Conservation (phyloP, 2,888 invertebrate genomes). For the Gari tellinella region DNA sequence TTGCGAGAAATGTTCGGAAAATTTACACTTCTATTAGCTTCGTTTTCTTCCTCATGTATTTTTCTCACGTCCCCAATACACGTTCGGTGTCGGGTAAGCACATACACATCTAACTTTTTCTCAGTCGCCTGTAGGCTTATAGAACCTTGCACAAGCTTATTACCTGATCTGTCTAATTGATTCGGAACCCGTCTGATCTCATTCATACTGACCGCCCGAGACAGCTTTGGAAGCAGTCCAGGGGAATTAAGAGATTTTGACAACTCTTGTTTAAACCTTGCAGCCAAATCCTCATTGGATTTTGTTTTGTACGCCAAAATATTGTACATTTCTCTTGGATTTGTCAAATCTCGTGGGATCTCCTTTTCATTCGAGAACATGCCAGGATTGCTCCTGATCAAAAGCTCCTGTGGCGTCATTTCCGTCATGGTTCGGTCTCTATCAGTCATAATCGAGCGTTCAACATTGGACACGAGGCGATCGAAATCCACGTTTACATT, state of each 20-base stretch:
- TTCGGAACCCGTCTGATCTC: constrained; percentile 37
- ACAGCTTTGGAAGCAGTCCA: constrained; percentile 54
- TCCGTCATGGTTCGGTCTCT: constrained; percentile 18
- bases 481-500: constrained; percentile 55
- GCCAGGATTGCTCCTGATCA: constrained; percentile 59
- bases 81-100: constrained; percentile 35
- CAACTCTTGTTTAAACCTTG: constrained; percentile 54
- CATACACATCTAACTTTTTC: constrained; percentile 33
- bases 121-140: constrained; percentile 12
- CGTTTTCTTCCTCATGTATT: constrained; percentile 15
- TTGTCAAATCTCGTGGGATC: constrained; percentile 51
- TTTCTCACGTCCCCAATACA: constrained; percentile 35
- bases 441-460: constrained; percentile 58
- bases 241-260: constrained; percentile 37
- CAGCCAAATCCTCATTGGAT: constrained; percentile 52
- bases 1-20: constrained; percentile 39
- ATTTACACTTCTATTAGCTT: constrained; percentile 24
- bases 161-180: constrained; percentile 18
- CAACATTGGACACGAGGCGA: constrained; percentile 61
- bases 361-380: constrained; percentile 24
- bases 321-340: constrained; percentile 63
- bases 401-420: constrained; percentile 54
- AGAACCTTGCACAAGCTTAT: constrained; percentile 25
- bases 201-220: constrained; percentile 49
- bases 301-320: constrained; percentile 56